phyloP scores from a whole-genome alignment of 2,797 vertebrate species.

The Molothrus ater region DNA sequence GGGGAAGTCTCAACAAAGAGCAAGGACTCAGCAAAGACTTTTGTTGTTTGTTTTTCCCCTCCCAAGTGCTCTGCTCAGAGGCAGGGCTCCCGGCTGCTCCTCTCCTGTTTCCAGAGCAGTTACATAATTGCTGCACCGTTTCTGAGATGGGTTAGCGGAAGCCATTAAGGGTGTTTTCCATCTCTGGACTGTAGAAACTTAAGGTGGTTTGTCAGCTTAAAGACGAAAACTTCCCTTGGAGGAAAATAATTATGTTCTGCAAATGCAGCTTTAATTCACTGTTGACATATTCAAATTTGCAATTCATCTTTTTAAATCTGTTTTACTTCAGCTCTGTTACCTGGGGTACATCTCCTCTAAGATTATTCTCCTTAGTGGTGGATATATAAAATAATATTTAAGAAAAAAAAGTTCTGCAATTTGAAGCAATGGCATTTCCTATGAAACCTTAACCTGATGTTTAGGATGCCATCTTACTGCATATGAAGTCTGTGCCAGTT shows the following conservation, averaged over 20 bases:
- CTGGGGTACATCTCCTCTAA: background rate
- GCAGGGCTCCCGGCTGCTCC: background rate
- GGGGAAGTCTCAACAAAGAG: background rate
- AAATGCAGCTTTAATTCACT: background rate
- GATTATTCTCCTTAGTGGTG: background rate
- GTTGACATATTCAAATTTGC: background rate
- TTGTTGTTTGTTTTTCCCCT: slow-evolving; percentile 5
- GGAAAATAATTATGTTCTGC: background rate
- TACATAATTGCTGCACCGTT: slow-evolving; percentile 15
- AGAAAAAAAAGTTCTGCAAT: background rate
- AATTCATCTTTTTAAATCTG: background rate
- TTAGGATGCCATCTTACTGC: background rate
- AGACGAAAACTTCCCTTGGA: background rate
- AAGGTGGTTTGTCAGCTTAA: slow-evolving; percentile 38
- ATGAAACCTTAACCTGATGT: background rate
- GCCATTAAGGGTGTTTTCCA: slow-evolving; percentile 46
- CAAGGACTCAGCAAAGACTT: background rate
- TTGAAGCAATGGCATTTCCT: background rate
- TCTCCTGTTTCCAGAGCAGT: slow-evolving; percentile 40
- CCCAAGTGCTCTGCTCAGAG: background rate
- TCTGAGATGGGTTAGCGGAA: slow-evolving; percentile 31
- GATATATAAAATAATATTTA: background rate
- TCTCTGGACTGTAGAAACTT: slow-evolving; percentile 12
- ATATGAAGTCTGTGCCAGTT: background rate
- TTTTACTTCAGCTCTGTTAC: background rate